phyloP scores from a whole-genome alignment of 2,797 vertebrate species.

The Podargus strigoides region DNA sequence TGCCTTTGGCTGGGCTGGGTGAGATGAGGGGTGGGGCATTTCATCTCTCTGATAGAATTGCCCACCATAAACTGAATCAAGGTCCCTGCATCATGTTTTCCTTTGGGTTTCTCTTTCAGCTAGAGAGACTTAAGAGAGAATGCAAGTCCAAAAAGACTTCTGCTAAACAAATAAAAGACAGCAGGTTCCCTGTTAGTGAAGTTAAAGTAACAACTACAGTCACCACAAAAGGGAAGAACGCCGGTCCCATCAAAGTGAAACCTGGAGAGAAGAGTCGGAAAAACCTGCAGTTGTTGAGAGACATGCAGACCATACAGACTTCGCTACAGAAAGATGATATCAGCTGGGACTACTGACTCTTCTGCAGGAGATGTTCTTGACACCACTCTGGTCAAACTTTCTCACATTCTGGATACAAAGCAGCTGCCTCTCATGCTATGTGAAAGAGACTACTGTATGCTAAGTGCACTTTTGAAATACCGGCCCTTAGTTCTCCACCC shows the following conservation, averaged over 20 bases:
- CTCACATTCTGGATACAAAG: not conserved
- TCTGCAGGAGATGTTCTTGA: not conserved
- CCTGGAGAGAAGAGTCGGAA: constrained; percentile 84
- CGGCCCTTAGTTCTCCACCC: not conserved
- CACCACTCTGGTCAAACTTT: not conserved
- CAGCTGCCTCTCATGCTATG: not conserved
- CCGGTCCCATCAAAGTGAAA: constrained; percentile 68
- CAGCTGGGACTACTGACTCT: constrained; percentile 75
- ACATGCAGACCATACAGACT: constrained; percentile 91
- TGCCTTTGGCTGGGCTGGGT: not conserved
- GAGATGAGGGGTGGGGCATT: not conserved
- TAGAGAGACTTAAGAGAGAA: constrained; percentile 82
- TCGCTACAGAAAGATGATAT: constrained; percentile 79
- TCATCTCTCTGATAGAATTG: not conserved
- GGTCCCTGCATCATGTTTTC: not conserved
- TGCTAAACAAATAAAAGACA: constrained; percentile 46
- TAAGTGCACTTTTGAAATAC: constrained; percentile 2
- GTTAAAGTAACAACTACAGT: constrained; percentile 62
- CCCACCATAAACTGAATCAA: not conserved
- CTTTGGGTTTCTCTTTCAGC: constrained; percentile 65
- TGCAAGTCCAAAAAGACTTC: constrained; percentile 53
- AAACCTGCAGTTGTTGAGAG: constrained; percentile 86
- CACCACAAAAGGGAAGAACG: constrained; percentile 72
- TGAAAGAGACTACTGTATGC: not conserved
- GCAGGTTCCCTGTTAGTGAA: constrained; percentile 36